These are phyloP conservation scores for Rattus rattus DNA, from an alignment of 2,113 vertebrate species.

Conservation along the genomic window DNA sequence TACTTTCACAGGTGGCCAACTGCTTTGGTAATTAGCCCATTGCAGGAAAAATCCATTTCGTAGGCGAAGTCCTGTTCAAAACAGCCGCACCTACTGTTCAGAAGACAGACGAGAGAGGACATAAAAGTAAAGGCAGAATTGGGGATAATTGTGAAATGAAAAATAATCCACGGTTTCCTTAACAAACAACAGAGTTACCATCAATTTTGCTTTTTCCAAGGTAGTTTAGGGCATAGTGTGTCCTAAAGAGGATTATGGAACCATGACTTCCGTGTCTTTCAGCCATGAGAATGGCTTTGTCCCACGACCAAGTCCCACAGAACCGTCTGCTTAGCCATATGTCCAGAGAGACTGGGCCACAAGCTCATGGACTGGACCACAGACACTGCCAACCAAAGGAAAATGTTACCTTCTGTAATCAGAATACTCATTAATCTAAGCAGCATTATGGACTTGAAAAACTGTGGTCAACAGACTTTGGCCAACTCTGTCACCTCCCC, in stretches of 20 bases:
- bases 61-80: constrained; percentile 76
- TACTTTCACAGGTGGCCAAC: constrained; percentile 74
- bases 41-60: constrained; percentile 62
- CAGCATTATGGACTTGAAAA: background rate
- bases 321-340: too few species aligned
- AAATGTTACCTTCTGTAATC: background rate
- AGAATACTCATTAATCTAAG: constrained; percentile 15
- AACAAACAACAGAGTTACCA: constrained; percentile 60
- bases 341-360: background rate
- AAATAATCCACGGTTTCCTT: constrained; percentile 61
- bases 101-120: background rate
- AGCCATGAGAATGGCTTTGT: background rate
- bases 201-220: constrained; percentile 25
- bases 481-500: background rate
- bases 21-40: constrained; percentile 71
- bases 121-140: background rate
- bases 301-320: background rate
- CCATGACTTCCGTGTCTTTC: background rate
- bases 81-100: constrained; percentile 62
- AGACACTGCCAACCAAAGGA: background rate
- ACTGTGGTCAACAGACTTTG: background rate
- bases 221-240: background rate
- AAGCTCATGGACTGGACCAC: background rate
- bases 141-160: background rate
- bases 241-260: background rate